phyloP scores from a whole-genome alignment of 1,140 invertebrate species.

The Drosophila pseudoananassae region DNA sequence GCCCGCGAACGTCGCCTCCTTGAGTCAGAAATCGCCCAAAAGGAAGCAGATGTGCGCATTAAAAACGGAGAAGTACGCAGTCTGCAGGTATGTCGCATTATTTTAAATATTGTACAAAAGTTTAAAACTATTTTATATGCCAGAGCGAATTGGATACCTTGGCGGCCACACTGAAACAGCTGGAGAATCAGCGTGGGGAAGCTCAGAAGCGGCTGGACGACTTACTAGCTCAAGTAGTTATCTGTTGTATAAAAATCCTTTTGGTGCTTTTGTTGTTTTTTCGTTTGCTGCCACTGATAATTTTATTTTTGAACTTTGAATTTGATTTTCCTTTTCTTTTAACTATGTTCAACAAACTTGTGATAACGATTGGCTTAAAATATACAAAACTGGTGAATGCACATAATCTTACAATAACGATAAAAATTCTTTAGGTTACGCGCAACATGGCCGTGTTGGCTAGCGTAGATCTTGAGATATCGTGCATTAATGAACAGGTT shows the following conservation, averaged over 20 bases:
- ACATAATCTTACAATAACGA: conserved; percentile 33
- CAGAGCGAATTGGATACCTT: conserved; percentile 96
- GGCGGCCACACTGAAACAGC: conserved; percentile 96
- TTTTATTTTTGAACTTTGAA: conserved; percentile 30
- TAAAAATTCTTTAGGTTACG: conserved; percentile 52
- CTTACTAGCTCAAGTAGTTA: conserved; percentile 94
- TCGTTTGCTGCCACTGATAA: conserved; percentile 29
- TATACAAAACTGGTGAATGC: conserved; percentile 67
- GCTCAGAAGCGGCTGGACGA: conserved; percentile 98
- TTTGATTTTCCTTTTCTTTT: conserved; percentile 62
- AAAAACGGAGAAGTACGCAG: conserved; percentile 94
- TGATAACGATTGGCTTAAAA: conserved; percentile 69
- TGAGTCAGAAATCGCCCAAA: conserved; percentile 95
- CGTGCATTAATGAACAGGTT: conserved; percentile 71
- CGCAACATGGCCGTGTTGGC: conserved; percentile 65
- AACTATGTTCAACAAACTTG: conserved; percentile 46
- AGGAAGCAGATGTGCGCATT: conserved; percentile 95
- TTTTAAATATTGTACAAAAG: too few species aligned
- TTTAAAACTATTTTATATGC: conserved; percentile 43
- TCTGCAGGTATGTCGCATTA: conserved; percentile 86
- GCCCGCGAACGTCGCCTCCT: conserved; percentile 92
- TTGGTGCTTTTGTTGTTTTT: conserved; percentile 24
- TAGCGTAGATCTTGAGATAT: conserved; percentile 74
- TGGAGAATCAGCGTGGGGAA: conserved; percentile 98
- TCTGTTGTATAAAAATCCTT: conserved; percentile 44